Base-by-base conservation (phyloP, 2,797 vertebrate species). In the Glyptemys insculpta region DNA sequence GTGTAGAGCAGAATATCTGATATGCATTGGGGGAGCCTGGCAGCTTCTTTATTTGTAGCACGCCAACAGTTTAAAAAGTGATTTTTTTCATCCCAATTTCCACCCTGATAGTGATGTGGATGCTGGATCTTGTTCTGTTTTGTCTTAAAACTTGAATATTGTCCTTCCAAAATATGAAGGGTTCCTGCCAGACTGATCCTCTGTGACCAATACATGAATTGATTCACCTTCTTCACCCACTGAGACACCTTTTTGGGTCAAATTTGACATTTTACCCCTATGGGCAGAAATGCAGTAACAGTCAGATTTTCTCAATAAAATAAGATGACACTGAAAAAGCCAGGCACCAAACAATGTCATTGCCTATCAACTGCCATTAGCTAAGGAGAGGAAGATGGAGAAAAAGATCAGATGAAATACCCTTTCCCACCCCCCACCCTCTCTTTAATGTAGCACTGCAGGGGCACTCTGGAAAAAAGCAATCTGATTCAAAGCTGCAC, bases 181-280 rank as follows among this genome's bases (percentile, higher is more conserved):
- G 15, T 86, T 87, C 57, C 25, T 87, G 57, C 47, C 34, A 49
- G 74, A n/a, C 11, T 25, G 68, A 90, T 47, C 52, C 41, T 85
- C 47, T 34, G 59, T 53, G 57, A 72, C 54, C 79, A 86, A 86
- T 83, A 21, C 44, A 65, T 68, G 53, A 90, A 54, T 79, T 54
- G 79, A 89, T 89, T 85, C 56, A 41, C 83, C 56, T 68, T 84
- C 84, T 56, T 83, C 68, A 83, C 79, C 74, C 87, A 90, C 54
- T 81, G 84, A 90, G 83, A 86, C 47, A 87, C 54, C n/a, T 87
- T 74, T 62, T 87, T 72, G 79, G 59, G 68, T 65, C 50, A 56
- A 87, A 52, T 57, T 68, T 90, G 88, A 87, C 79, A 87, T 87
- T 90, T 93, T 84, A 83, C 85, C 49, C 84, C 79, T 79, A 50